Conservation (phyloP, 2,888 invertebrate species). For the Gibbula magus region DNA sequence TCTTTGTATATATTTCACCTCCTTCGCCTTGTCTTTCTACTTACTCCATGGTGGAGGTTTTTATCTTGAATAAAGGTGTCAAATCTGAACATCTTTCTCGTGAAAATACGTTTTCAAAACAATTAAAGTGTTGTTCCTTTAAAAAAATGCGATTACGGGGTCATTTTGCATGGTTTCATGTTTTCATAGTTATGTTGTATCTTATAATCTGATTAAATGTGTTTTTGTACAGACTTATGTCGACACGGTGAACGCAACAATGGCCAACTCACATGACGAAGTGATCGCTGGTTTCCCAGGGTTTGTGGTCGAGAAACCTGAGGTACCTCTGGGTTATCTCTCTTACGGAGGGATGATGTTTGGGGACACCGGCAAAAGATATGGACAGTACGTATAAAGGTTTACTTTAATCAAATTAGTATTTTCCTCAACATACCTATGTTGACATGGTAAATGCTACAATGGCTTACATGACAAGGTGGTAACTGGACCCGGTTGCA, state of each 20-base stretch:
- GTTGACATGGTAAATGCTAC: slow-evolving; percentile 33
- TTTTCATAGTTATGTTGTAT: no score
- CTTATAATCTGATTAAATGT: not conserved
- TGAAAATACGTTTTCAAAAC: no score
- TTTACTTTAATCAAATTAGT: not conserved
- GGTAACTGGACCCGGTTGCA: no score
- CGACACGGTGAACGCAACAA: slow-evolving; percentile 33
- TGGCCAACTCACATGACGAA: slow-evolving; percentile 38
- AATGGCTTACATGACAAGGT: slow-evolving; percentile 39
- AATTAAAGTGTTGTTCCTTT: no score
- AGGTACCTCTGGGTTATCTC: slow-evolving; percentile 40
- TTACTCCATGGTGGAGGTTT: no score
- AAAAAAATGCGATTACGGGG: no score
- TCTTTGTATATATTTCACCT: no score
- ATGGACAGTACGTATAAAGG: slow-evolving; percentile 35
- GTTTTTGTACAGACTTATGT: slow-evolving; percentile 34
- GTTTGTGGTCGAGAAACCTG: slow-evolving; percentile 35
- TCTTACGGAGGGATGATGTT: slow-evolving; percentile 48
- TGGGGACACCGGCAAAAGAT: slow-evolving; percentile 37
- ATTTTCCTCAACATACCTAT: slow-evolving; percentile 32
- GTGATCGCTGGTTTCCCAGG: slow-evolving; percentile 46
- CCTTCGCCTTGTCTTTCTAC: no score
- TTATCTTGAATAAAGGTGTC: no score
- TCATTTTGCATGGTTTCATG: no score
- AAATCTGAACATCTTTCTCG: no score